Evolutionary conservation across 2,113 vertebrate species (phyloP).

Genomic region (Actenoides lindsayi): DNA sequence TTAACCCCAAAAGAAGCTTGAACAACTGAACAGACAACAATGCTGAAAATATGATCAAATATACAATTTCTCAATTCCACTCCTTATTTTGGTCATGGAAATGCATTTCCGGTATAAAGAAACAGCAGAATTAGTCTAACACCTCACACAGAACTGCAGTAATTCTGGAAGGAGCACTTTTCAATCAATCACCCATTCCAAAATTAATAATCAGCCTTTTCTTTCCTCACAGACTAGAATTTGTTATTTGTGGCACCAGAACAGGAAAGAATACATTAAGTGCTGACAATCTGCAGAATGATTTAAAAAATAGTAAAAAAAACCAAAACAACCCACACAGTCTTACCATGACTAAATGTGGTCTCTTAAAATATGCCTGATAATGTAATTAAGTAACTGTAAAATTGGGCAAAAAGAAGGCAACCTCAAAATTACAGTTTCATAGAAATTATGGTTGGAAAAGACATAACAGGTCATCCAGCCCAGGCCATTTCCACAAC

Average conservation of each 20-base stretch:
- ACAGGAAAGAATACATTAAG: conserved; percentile 42
- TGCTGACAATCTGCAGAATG: conserved; percentile 3
- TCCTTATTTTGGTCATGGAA: not conserved
- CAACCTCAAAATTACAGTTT: conserved; percentile 44
- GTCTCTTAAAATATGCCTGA: conserved; percentile 20
- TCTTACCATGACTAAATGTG: conserved; percentile 42
- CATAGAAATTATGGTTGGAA: conserved; percentile 36
- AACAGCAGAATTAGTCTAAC: not conserved
- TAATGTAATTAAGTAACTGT: conserved; percentile 48
- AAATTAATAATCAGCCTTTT: not conserved
- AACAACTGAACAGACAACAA: not conserved
- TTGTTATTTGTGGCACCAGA: not conserved
- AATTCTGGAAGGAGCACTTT: not conserved
- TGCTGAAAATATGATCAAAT: not conserved
- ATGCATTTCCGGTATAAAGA: not conserved
- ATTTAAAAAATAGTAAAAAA: conserved; percentile 15
- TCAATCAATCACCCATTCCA: not conserved
- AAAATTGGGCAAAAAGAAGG: conserved; percentile 51
- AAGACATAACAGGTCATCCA: conserved; percentile 4
- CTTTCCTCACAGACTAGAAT: not conserved
- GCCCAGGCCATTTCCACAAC: conserved; percentile 12
- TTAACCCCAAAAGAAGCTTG: not conserved
- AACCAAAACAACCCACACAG: conserved; percentile 1
- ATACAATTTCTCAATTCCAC: not conserved
- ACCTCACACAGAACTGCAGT: not conserved